phyloP scores from a whole-genome alignment of 2,113 vertebrate genomes.

The Tenebrosternarchus preto region DNA sequence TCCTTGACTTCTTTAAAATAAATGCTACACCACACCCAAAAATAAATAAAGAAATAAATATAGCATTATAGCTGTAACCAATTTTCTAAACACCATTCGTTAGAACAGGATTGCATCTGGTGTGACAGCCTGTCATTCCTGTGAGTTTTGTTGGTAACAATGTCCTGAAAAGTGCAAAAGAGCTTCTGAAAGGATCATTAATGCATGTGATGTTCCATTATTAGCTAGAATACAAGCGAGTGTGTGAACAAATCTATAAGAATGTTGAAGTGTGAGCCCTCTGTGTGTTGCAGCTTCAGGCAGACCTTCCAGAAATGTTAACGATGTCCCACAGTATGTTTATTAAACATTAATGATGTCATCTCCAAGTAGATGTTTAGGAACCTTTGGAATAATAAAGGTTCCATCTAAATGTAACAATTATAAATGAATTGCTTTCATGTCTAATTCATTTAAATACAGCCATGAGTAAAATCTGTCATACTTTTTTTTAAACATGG shows the following conservation, averaged over 20 bases:
- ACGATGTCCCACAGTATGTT: conserved; percentile 32
- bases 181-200: conserved; percentile 17
- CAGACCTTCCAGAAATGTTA: conserved; percentile 44
- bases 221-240: conserved; percentile 32
- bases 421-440: conserved; percentile 50
- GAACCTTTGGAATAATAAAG: conserved; percentile 34
- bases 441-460: conserved; percentile 28
- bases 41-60: not conserved
- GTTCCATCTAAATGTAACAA: conserved; percentile 29
- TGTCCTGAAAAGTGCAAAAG: conserved; percentile 22
- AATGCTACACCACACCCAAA: not conserved
- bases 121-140: not conserved
- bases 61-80: not conserved
- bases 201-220: conserved; percentile 31
- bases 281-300: conserved; percentile 17
- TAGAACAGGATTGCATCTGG: not conserved
- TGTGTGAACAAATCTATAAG: conserved; percentile 45
- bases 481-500: no score
- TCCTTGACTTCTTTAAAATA: not conserved
- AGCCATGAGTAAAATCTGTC: conserved; percentile 1
- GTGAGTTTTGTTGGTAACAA: conserved; percentile 16
- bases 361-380: conserved; percentile 48
- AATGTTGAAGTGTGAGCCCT: conserved; percentile 16
- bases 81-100: not conserved
- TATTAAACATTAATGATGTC: conserved; percentile 53